Conservation (phyloP, 2,113 vertebrate species). For the Neomonachus schauinslandi region DNA sequence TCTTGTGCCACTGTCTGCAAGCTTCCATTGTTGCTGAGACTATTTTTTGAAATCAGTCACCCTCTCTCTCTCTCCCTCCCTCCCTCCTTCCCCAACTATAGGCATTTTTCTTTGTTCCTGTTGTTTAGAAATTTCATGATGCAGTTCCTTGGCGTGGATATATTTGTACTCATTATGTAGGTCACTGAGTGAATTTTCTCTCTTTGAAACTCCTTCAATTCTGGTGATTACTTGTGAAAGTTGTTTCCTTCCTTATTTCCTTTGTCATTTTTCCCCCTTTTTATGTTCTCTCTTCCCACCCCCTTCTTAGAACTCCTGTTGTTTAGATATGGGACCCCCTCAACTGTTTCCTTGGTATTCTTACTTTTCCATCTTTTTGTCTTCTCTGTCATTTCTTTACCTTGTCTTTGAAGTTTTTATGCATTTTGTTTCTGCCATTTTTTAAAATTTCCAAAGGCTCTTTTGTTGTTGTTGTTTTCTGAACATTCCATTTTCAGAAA, state of each 20-base stretch:
- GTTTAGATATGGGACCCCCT: not conserved
- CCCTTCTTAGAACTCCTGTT: not conserved
- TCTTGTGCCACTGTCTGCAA: not conserved
- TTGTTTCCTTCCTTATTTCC: not conserved
- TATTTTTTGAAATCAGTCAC: not conserved
- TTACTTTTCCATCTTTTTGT: not conserved
- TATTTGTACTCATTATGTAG: not conserved
- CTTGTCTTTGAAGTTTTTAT: not conserved
- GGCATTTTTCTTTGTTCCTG: not conserved
- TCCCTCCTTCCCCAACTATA: not conserved
- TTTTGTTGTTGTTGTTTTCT: not conserved
- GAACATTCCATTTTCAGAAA: constrained; percentile 8
- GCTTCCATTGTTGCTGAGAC: not conserved
- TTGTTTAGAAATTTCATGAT: not conserved
- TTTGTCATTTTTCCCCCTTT: not conserved
- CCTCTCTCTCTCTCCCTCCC: not conserved
- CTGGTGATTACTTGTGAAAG: not conserved
- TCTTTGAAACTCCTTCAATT: not conserved
- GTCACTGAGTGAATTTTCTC: not conserved
- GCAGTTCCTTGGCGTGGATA: not conserved
- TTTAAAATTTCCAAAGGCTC: not conserved
- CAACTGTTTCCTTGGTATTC: not conserved
- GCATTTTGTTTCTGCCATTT: not conserved
- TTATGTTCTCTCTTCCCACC: not conserved
- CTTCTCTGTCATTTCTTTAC: not conserved